phyloP scores from a whole-genome alignment of 2,888 invertebrate species.

The Ephialtes manifestator region DNA sequence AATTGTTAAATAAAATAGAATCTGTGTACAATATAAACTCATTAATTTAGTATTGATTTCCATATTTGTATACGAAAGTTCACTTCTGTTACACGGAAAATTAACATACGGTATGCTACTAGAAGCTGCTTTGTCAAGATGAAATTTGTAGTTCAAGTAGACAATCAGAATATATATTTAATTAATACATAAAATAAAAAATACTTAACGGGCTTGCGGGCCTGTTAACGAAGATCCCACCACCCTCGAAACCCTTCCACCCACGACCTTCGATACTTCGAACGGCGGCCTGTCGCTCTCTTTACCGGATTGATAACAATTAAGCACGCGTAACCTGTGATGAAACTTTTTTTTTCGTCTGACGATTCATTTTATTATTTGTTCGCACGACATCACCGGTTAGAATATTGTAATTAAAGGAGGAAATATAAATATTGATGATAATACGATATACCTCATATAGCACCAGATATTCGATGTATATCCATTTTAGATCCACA shows the following conservation, averaged over 20 bases:
- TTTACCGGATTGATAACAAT: conserved; percentile 31
- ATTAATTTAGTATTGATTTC: too few species aligned
- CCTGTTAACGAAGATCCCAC: conserved; percentile 52
- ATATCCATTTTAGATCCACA: too few species aligned
- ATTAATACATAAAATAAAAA: too few species aligned
- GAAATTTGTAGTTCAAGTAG: too few species aligned
- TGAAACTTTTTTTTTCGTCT: background rate
- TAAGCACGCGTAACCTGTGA: background rate
- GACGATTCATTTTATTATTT: conserved; percentile 3
- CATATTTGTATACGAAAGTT: too few species aligned
- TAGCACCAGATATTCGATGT: too few species aligned
- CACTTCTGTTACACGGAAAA: too few species aligned
- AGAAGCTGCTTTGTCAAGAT: too few species aligned
- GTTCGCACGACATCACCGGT: background rate
- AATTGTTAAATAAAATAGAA: too few species aligned
- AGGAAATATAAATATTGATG: background rate
- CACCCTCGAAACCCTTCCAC: background rate
- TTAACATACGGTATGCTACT: too few species aligned
- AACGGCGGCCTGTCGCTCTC: conserved; percentile 14
- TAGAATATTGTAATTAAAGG: background rate
- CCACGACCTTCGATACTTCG: conserved; percentile 47
- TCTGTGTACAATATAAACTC: too few species aligned
- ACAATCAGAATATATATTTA: too few species aligned
- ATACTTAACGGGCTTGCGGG: conserved; percentile 31
- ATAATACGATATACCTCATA: background rate